phyloP scores from a whole-genome alignment of 2,888 invertebrate species.

The Sinotaia quadrata region DNA sequence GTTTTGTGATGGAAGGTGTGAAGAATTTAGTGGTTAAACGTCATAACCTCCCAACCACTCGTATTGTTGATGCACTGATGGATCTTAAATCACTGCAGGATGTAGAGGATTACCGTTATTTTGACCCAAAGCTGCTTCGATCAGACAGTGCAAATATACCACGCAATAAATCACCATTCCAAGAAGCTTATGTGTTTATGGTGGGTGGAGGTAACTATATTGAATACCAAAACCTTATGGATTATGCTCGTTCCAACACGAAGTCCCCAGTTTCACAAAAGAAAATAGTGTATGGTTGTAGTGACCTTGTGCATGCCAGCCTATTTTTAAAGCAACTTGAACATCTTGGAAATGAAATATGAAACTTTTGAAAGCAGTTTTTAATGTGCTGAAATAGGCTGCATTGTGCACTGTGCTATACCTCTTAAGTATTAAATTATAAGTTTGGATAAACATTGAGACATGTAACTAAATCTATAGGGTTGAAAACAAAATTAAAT shows the following conservation, averaged over 20 bases:
- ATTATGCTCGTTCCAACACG: conserved; percentile 94
- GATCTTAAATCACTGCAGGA: conserved; percentile 84
- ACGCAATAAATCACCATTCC: conserved; percentile 68
- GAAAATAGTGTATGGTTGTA: conserved; percentile 94
- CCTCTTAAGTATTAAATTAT: no score
- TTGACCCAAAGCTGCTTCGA: conserved; percentile 95
- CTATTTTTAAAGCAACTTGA: conserved; percentile 90
- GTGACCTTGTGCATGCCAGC: conserved; percentile 92
- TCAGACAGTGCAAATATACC: conserved; percentile 68
- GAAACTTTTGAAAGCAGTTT: no score
- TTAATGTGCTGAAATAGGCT: no score
- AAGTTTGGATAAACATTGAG: no score
- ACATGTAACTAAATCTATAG: no score
- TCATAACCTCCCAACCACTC: conserved; percentile 95
- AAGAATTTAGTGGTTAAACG: conserved; percentile 98
- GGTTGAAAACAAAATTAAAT: no score
- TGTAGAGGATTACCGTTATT: conserved; percentile 90
- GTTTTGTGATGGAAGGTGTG: conserved; percentile 99
- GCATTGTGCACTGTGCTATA: no score
- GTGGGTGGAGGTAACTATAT: conserved; percentile 89
- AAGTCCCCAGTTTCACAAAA: conserved; percentile 76
- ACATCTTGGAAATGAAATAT: conserved; percentile 48
- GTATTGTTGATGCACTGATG: conserved; percentile 91
- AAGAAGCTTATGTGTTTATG: conserved; percentile 74
- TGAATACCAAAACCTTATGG: conserved; percentile 98